A percentile compares a stretch with the other conserved stretches of the same genome.
Conservation (phyloP, 2,888 invertebrate species). For the Pyralis farinalis region DNA sequence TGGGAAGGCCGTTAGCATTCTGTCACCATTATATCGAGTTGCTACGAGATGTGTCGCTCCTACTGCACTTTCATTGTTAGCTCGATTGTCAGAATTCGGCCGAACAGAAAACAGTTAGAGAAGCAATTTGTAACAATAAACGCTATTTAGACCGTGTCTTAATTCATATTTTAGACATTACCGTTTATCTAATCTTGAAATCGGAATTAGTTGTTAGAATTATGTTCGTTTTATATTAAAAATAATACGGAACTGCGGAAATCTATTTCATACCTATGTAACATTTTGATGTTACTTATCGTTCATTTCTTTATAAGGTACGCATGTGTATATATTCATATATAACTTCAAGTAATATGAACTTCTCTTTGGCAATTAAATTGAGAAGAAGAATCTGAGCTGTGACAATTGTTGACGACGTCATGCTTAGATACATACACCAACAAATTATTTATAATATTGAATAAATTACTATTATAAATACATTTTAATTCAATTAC, state of each 20-base stretch:
- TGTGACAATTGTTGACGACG: no score
- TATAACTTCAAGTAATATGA: no score
- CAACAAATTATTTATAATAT: no score
- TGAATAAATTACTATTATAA: no score
- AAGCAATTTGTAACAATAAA: constrained; percentile 48
- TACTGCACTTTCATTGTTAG: constrained; percentile 8
- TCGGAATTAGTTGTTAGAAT: constrained; percentile 28
- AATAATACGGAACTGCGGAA: no score
- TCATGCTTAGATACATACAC: no score
- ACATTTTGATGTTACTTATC: neutral
- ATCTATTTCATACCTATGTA: neutral
- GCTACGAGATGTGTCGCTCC: no score
- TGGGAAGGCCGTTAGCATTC: constrained; percentile 47
- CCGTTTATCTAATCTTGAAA: constrained; percentile 41
- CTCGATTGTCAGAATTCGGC: constrained; percentile 16
- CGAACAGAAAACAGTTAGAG: constrained; percentile 42
- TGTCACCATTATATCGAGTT: constrained; percentile 29
- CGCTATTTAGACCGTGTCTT: constrained; percentile 51
- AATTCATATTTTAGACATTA: constrained; percentile 40
- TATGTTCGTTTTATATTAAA: neutral
- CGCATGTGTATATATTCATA: no score
- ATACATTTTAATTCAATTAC: no score
- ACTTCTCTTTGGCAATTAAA: no score
- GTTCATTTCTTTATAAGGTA: neutral
- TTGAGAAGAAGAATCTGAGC: no score